A percentile compares a stretch with the other conserved stretches of the same genome.
Evolutionary conservation across 2,797 vertebrate species (phyloP).

Genomic region (Darevskia mixta): DNA sequence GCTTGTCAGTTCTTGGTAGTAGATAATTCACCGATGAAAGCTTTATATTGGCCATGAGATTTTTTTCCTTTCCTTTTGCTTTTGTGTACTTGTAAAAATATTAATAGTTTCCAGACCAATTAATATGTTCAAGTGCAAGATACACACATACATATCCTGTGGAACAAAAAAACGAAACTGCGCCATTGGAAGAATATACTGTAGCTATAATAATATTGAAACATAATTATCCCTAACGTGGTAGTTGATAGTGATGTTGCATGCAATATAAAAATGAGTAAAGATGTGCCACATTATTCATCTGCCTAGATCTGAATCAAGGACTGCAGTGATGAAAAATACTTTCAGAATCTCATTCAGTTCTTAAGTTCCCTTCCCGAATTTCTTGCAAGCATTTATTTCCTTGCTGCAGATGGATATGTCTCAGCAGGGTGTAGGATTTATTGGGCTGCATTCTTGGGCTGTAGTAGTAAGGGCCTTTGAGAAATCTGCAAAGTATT

Average conservation of each 20-base stretch:
- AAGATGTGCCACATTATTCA: conserved; percentile 20
- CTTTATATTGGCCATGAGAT: conserved; percentile 52
- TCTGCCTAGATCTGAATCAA: conserved; percentile 29
- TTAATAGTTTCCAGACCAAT: conserved; percentile 44
- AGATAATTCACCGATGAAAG: conserved; percentile 79
- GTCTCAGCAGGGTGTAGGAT: background rate
- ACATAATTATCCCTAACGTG: conserved; percentile 5
- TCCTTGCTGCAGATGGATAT: background rate
- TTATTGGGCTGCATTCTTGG: background rate
- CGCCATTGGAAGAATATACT: conserved; percentile 13
- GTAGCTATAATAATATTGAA: background rate
- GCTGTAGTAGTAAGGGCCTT: conserved; percentile 13
- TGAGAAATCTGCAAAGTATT: background rate
- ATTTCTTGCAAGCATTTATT: conserved; percentile 31
- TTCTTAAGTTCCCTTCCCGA: conserved; percentile 39
- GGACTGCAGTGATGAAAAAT: conserved; percentile 24
- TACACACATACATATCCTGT: background rate
- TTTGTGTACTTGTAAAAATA: conserved; percentile 59
- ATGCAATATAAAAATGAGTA: conserved; percentile 1
- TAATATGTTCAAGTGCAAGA: conserved; percentile 44
- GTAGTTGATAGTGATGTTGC: background rate
- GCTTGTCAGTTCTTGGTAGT: conserved; percentile 78
- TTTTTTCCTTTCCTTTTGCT: conserved; percentile 17
- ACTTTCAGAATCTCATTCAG: background rate
- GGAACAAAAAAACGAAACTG: background rate